phyloP scores from a whole-genome alignment of 1,140 invertebrate species.

The Lasaia peninsularis region DNA sequence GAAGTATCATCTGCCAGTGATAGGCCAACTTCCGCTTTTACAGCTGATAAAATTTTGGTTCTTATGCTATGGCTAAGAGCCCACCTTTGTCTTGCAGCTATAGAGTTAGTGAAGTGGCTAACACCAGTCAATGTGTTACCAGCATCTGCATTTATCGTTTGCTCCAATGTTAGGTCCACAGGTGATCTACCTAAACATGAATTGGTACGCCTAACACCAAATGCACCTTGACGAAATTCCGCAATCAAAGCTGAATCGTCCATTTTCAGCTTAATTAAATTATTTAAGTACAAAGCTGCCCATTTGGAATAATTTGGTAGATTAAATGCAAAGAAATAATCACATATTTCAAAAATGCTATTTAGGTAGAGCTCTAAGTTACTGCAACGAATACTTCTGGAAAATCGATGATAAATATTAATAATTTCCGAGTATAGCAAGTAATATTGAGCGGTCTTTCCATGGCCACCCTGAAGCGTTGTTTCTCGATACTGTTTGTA shows the following conservation, averaged over 20 bases:
- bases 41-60: slow-evolving; percentile 27
- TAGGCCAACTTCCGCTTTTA: slow-evolving; percentile 21
- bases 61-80: slow-evolving; percentile 23
- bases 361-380: slow-evolving; percentile 28
- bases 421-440: background rate
- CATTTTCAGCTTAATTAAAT: slow-evolving; percentile 29
- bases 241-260: slow-evolving; percentile 24
- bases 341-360: slow-evolving; percentile 31
- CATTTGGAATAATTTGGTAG: slow-evolving; percentile 46
- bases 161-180: background rate
- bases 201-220: slow-evolving; percentile 31
- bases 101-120: slow-evolving; percentile 34
- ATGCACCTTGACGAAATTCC: slow-evolving; percentile 30
- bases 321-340: slow-evolving; percentile 45
- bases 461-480: background rate
- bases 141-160: background rate
- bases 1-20: slow-evolving; percentile 31
- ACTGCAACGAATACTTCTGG: background rate
- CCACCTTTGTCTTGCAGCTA: slow-evolving; percentile 41
- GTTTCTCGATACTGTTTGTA: background rate
- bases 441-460: slow-evolving; percentile 1
- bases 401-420: background rate
- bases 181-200: slow-evolving; percentile 14
- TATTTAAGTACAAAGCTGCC: slow-evolving; percentile 29
- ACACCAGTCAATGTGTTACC: slow-evolving; percentile 32